These are phyloP conservation scores for Metopolophium dirhodum DNA, from an alignment of 1,140 invertebrate species.

Conservation along the genomic window DNA sequence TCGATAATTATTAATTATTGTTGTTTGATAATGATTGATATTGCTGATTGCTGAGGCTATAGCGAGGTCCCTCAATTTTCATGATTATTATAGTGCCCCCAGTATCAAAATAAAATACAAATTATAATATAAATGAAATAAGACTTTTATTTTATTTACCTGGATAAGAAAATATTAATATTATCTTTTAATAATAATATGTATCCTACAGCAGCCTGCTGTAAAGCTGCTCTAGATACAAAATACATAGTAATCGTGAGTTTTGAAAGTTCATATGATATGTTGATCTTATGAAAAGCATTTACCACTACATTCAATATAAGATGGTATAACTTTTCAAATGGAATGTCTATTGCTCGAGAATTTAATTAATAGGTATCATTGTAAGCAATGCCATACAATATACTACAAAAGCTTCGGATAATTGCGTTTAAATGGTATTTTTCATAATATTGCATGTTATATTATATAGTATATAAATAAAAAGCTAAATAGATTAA, in stretches of 20 bases:
- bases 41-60: too few relatives aligned
- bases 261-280: not conserved
- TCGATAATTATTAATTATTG: too few relatives aligned
- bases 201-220: too few relatives aligned
- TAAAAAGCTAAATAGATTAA: not conserved
- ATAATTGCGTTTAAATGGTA: not conserved
- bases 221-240: not conserved
- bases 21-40: too few relatives aligned
- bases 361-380: not conserved
- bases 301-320: not conserved
- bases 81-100: too few relatives aligned
- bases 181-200: not conserved
- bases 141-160: not conserved
- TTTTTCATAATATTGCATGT: not conserved
- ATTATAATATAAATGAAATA: not conserved
- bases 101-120: too few relatives aligned
- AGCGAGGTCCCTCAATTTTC: too few relatives aligned
- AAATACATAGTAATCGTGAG: not conserved
- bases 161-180: not conserved
- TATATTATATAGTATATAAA: not conserved
- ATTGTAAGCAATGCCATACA: not conserved
- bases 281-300: not conserved
- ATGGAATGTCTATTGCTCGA: not conserved
- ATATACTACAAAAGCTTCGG: not conserved
- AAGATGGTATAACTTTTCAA: not conserved